phyloP scores from a whole-genome alignment of 2,888 invertebrate species.

The Xestoiulus laeticollis region DNA sequence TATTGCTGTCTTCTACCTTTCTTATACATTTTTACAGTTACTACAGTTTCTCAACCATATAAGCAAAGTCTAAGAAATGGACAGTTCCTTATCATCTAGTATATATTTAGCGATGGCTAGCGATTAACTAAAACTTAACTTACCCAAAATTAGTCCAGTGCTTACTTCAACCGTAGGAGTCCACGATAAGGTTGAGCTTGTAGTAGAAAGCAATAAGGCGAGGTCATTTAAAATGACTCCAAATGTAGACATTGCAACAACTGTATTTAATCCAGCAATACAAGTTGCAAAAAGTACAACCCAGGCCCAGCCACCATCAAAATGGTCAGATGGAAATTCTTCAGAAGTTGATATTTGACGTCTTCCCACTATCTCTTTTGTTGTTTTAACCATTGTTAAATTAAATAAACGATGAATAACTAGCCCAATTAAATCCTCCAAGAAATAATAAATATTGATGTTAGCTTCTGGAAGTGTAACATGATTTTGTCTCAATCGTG shows the following conservation, averaged over 20 bases:
- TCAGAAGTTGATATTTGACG: neutral
- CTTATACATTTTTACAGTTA: too few relatives aligned
- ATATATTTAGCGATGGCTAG: too few relatives aligned
- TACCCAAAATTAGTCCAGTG: constrained; percentile 5
- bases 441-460: too few relatives aligned
- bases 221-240: constrained; percentile 40
- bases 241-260: neutral
- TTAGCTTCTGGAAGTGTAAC: too few relatives aligned
- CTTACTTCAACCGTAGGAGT: neutral
- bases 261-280: neutral
- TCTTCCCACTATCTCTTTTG: too few relatives aligned
- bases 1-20: too few relatives aligned
- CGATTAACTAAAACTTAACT: neutral
- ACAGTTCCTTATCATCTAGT: too few relatives aligned
- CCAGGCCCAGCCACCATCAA: constrained; percentile 61
- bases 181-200: constrained; percentile 9
- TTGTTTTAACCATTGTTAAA: neutral
- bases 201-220: neutral
- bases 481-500: too few relatives aligned
- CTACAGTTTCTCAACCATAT: too few relatives aligned
- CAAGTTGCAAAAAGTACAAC: constrained; percentile 59
- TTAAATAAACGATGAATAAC: neutral
- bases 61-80: too few relatives aligned
- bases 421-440: neutral
- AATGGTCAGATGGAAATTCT: constrained; percentile 54